Base-by-base conservation (phyloP, 1,140 invertebrate genomes). In the Heliconius himera region DNA sequence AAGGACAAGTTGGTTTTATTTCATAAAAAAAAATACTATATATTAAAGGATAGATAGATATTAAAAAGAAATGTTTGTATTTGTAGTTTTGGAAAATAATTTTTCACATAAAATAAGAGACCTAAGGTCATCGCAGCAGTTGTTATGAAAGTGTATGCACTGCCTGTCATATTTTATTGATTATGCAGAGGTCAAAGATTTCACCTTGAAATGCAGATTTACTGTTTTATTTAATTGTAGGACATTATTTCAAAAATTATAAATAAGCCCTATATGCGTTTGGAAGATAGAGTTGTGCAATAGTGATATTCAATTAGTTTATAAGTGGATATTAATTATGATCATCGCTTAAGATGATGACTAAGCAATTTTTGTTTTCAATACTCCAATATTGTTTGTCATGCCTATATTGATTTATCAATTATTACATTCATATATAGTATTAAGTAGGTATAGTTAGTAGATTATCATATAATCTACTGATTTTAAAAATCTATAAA, bases 131-230 rank as follows among this genome's bases (percentile, higher is more conserved):
- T 66, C 26, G 16, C 26, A 66, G 26, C 60, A 66, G 22, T 79
- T 74, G 38, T 76, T 76, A 72, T 72, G 66, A 56, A 76, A 74
- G 49, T 54, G 26, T 70, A 56, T 60, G 16, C 56, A 22, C 26
- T 71, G 56, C 66, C 74, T 74, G 80, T 81, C 73, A 81, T 66
- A 73, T 77, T 73, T 78, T 18, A 82, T 49, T 86, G 70, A 84
- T 84, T 82, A 84, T 81, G 78, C 81, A 84, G 83, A 87, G 86
- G 87, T 88, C 87, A 89, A 77, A 83, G 74, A 78, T 83, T 79
- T 89, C 76, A 88, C 87, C 86, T 89, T 89, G 77, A 81, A 84
- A 79, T 86, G 76, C 73, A 82, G 74, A 83, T 82, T 81, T 75
- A 80, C 49, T 81, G 71, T 70, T 70, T 56, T 46, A 71, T 74